Conservation (phyloP, 2,888 invertebrate species). For the Rotaria socialis region DNA sequence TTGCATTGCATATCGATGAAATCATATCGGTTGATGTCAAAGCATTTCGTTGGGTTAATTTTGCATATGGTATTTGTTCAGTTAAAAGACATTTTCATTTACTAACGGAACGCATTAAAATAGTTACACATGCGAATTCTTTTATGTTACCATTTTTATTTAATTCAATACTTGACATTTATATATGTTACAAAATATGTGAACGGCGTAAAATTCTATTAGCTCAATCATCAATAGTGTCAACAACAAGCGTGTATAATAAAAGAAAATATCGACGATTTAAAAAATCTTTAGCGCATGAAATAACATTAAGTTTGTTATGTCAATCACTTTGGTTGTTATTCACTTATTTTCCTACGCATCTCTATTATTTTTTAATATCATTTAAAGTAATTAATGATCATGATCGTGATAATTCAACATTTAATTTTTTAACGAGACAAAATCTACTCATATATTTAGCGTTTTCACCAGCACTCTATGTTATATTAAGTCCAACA, state of each 20-base stretch:
- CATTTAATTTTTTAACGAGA: not conserved
- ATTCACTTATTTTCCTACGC: slow-evolving; percentile 18
- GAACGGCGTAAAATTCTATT: not conserved
- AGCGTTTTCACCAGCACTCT: slow-evolving; percentile 8
- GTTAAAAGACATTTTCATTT: not conserved
- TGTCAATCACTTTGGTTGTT: slow-evolving; percentile 19
- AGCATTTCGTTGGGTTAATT: slow-evolving; percentile 32
- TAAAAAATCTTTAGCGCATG: not conserved
- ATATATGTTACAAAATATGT: slow-evolving; percentile 29
- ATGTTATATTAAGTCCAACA: slow-evolving; percentile 34
- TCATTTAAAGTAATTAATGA: slow-evolving; percentile 16
- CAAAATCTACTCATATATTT: slow-evolving; percentile 17
- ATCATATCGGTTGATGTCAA: not conserved
- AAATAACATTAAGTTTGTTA: slow-evolving; percentile 22
- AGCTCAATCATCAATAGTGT: not conserved
- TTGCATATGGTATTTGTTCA: slow-evolving; percentile 1
- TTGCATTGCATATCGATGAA: slow-evolving; percentile 32
- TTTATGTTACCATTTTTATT: slow-evolving; percentile 25
- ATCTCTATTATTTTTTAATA: not conserved
- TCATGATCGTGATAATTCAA: slow-evolving; percentile 15
- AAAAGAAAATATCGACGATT: not conserved
- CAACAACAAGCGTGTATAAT: not conserved
- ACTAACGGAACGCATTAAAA: not conserved
- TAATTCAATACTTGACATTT: slow-evolving; percentile 12
- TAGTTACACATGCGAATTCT: not conserved